A percentile compares a stretch with the other conserved stretches of the same genome.
Conservation (phyloP, 2,113 vertebrate genomes). For the Andinoacara biseriatus region DNA sequence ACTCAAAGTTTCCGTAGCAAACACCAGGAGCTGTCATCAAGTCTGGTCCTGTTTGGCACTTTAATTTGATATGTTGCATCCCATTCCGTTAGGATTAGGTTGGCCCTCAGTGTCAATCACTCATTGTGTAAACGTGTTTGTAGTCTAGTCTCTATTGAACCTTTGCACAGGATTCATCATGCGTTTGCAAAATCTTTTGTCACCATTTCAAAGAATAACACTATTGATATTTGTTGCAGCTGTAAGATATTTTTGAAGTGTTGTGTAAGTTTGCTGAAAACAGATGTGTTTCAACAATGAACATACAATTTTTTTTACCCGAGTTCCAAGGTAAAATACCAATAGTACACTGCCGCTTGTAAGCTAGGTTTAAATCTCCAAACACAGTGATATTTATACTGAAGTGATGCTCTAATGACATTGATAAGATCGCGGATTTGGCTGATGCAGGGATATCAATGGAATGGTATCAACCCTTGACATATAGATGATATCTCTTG, state of each 20-base stretch:
- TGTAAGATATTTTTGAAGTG: background rate
- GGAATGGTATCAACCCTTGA: slow-evolving; percentile 26
- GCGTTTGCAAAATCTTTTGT: background rate
- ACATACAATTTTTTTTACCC: background rate
- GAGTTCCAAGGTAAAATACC: background rate
- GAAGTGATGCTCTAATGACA: slow-evolving; percentile 1
- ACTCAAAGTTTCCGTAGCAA: slow-evolving; percentile 1
- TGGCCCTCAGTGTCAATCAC: background rate
- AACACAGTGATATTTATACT: background rate
- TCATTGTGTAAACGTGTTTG: slow-evolving; percentile 6
- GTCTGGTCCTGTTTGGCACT: slow-evolving; percentile 11
- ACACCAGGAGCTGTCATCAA: slow-evolving; percentile 12
- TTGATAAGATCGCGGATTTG: slow-evolving; percentile 4
- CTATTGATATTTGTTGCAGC: background rate
- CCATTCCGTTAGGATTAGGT: slow-evolving; percentile 17
- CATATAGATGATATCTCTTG: slow-evolving; percentile 37
- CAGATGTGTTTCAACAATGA: background rate
- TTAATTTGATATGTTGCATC: background rate
- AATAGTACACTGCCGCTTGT: background rate
- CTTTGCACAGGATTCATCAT: background rate
- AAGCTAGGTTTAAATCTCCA: background rate
- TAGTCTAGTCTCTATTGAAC: background rate
- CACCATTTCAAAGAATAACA: background rate
- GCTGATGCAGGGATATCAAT: background rate
- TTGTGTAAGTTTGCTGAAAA: background rate